phyloP scores from a whole-genome alignment of 2,113 vertebrate species.

The Podarcis muralis region DNA sequence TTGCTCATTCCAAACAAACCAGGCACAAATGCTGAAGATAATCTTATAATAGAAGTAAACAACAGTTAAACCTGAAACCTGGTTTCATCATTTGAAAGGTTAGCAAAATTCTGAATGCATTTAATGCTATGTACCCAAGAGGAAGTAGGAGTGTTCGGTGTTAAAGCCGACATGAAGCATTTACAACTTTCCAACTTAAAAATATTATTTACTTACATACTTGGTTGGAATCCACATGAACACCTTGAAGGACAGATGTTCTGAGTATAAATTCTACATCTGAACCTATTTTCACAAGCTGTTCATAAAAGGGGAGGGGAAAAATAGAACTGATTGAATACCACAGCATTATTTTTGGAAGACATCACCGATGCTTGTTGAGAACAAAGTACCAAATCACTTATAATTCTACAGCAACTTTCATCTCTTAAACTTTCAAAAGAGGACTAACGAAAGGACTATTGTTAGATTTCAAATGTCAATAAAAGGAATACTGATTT shows the following conservation, averaged over 20 bases:
- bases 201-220: slow-evolving; percentile 64
- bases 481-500: neutral
- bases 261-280: slow-evolving; percentile 82
- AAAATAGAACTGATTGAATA: slow-evolving; percentile 17
- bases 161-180: neutral
- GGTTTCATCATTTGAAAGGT: slow-evolving; percentile 1
- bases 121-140: neutral
- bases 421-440: neutral
- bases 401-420: neutral
- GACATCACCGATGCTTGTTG: neutral
- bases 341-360: neutral
- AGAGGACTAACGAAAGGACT: neutral
- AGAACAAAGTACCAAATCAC: neutral
- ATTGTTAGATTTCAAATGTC: no score
- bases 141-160: neutral
- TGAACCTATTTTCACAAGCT: slow-evolving; percentile 80
- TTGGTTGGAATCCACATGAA: slow-evolving; percentile 74
- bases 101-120: neutral
- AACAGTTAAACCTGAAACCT: accelerated
- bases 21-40: neutral
- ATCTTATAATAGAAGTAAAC: neutral
- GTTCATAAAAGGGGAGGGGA: slow-evolving; percentile 8
- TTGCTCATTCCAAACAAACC: neutral
- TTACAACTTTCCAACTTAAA: neutral
- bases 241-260: slow-evolving; percentile 80